A percentile compares a stretch with the other conserved stretches of the same genome.
phyloP scores from a whole-genome alignment of 2,797 vertebrate species.

The Micrastur ruficollis region DNA sequence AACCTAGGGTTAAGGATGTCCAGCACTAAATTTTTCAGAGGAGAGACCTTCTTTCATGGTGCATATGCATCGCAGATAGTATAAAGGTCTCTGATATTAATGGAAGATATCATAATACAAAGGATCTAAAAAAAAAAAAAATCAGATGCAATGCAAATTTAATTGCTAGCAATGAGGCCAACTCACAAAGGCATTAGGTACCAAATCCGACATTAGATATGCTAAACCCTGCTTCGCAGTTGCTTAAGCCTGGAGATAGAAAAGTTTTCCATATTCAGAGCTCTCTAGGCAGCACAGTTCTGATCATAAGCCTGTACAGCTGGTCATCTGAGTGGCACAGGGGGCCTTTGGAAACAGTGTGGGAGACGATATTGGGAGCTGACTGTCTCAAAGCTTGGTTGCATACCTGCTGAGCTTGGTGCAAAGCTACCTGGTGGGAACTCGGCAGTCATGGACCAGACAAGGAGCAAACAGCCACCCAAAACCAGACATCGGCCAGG shows the following conservation, averaged over 20 bases:
- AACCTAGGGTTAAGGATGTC: not conserved
- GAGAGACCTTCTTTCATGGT: not conserved
- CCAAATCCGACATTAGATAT: not conserved
- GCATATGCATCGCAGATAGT: not conserved
- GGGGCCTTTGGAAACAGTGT: not conserved
- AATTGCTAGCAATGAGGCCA: not conserved
- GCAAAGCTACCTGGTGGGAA: too few species aligned
- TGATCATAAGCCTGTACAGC: not conserved
- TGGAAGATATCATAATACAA: not conserved
- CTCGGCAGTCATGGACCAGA: too few species aligned
- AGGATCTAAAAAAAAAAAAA: not conserved
- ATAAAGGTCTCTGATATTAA: not conserved
- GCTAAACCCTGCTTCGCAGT: not conserved
- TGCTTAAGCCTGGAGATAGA: not conserved
- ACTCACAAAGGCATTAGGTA: not conserved
- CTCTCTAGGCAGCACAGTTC: not conserved
- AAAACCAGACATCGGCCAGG: too few species aligned
- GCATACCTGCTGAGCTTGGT: too few species aligned
- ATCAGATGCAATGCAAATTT: not conserved
- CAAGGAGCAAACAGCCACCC: too few species aligned
- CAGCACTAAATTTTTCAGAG: not conserved
- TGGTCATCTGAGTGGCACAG: not conserved
- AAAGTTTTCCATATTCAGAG: not conserved
- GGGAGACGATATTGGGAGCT: too few species aligned
- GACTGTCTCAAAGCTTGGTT: too few species aligned